Evolutionary conservation across 2,888 invertebrate genomes (phyloP).

Genomic region (Pachycephus smyrnensis): DNA sequence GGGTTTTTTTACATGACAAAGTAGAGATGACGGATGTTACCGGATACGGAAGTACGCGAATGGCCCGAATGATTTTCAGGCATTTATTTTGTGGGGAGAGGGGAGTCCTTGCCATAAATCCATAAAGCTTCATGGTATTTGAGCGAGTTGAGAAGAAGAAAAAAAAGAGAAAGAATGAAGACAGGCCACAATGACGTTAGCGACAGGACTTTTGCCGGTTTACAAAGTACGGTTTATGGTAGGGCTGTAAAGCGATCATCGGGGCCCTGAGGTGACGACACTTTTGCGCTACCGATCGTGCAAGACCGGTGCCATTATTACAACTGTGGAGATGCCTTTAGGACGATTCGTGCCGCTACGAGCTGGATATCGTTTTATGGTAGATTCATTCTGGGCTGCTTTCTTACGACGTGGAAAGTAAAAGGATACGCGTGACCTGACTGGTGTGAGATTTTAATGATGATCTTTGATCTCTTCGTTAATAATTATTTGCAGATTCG

Average conservation of each 20-base stretch:
- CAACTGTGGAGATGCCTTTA: constrained; percentile 7
- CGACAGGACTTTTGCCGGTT: constrained; percentile 30
- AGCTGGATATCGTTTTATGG: background rate
- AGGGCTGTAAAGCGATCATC: constrained; percentile 58
- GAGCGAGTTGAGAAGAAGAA: constrained; percentile 4
- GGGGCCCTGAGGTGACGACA: constrained; percentile 58
- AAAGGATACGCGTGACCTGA: background rate
- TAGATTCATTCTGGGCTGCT: too few relatives aligned
- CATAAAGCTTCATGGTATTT: constrained; percentile 23
- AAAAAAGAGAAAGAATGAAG: constrained; percentile 13
- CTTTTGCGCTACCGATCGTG: constrained; percentile 55
- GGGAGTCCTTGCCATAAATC: constrained; percentile 31
- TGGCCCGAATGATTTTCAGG: background rate
- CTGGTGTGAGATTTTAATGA: background rate
- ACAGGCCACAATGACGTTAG: constrained; percentile 13
- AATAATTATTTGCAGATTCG: background rate
- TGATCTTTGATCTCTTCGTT: background rate
- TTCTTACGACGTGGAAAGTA: background rate
- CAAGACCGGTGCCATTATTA: constrained; percentile 33
- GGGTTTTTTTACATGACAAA: background rate
- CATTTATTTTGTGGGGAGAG: background rate
- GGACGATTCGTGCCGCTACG: background rate
- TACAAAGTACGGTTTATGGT: constrained; percentile 54
- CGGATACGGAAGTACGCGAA: background rate
- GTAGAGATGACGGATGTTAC: background rate